Percentiles rank a stretch among this genome's conserved stretches.
phyloP scores from a whole-genome alignment of 2,113 vertebrate species.

The Heterocephalus glaber region DNA sequence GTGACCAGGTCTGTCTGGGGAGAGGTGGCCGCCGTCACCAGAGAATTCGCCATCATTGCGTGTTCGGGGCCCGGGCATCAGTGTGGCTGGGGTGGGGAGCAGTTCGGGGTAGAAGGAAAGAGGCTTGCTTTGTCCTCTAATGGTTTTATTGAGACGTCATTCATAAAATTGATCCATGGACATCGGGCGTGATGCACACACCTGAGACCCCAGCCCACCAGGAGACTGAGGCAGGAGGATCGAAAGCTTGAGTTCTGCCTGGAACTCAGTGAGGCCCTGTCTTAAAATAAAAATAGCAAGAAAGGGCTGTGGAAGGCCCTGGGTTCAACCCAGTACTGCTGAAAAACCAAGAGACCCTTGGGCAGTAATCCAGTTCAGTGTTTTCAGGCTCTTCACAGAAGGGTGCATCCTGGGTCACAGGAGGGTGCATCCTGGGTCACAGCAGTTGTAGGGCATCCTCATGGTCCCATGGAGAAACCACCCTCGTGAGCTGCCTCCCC shows the following conservation, averaged over 20 bases:
- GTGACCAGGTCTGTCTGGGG: neutral
- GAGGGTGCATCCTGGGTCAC: fast-evolving
- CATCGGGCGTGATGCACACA: fast-evolving
- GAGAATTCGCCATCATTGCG: fast-evolving
- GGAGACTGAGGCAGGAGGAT: neutral
- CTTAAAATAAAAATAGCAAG: neutral
- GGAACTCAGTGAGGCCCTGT: neutral
- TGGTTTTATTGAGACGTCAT: neutral
- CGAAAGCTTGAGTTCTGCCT: neutral
- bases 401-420: fast-evolving
- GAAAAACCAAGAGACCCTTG: neutral
- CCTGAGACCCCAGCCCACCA: neutral
- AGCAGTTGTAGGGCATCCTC: no score
- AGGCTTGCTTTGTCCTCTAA: neutral
- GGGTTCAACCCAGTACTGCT: neutral
- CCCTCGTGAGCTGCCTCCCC: no score
- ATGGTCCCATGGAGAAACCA: neutral
- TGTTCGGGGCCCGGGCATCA: no score
- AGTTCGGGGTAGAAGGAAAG: neutral
- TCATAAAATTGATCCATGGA: fast-evolving
- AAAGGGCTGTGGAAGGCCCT: neutral
- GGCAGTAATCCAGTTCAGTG: fast-evolving
- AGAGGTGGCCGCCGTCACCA: neutral
- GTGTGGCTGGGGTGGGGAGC: neutral
- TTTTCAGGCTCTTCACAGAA: neutral